Evolutionary conservation across 1,140 invertebrate genomes (phyloP).

Genomic region (Nautilus pompilius): DNA sequence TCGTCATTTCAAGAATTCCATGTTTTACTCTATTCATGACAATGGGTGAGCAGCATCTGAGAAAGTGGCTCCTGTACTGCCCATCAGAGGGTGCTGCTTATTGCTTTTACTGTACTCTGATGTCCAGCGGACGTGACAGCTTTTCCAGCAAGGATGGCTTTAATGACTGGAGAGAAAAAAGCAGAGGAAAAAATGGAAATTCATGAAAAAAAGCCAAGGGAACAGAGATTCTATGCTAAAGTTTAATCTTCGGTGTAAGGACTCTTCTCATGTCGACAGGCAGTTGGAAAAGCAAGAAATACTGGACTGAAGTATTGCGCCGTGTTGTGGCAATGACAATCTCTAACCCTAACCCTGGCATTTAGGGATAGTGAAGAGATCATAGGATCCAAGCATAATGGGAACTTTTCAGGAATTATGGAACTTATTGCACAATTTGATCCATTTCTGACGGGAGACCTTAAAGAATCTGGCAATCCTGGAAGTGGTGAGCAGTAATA

Average conservation of each 20-base stretch:
- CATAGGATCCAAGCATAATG: neutral
- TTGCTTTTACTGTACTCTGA: neutral
- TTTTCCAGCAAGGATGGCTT: neutral
- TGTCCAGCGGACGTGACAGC: neutral
- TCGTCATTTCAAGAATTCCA: neutral
- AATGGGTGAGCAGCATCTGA: neutral
- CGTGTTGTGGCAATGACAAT: neutral
- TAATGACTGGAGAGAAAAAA: neutral
- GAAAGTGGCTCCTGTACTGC: neutral
- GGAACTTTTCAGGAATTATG: neutral
- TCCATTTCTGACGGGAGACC: neutral
- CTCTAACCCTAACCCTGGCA: neutral
- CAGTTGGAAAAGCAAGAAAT: neutral
- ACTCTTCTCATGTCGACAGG: neutral
- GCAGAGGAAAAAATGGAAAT: neutral
- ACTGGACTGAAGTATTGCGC: neutral
- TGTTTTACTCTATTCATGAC: neutral
- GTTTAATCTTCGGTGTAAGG: neutral
- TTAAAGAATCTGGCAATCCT: conserved; percentile 1
- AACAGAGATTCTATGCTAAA: neutral
- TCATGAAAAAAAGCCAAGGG: neutral
- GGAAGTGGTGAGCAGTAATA: neutral
- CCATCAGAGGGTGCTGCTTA: neutral
- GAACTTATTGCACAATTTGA: neutral
- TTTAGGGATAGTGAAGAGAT: neutral